These are phyloP conservation scores for Philereme vetulata DNA, from an alignment of 2,888 invertebrate species.

Conservation along the genomic window DNA sequence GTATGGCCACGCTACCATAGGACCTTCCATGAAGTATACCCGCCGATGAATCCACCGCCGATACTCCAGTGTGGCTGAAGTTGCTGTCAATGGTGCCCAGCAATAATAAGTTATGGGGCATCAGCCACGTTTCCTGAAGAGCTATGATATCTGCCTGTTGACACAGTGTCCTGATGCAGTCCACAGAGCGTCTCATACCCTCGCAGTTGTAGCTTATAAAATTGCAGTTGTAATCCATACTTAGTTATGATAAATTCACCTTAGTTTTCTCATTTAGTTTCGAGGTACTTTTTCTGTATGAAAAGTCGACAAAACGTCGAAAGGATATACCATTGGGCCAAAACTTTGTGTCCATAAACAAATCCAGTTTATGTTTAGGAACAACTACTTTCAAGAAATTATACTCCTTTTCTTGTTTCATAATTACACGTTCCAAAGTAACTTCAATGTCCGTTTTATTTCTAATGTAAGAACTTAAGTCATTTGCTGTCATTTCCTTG, in stretches of 20 bases:
- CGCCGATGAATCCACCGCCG: slow-evolving; percentile 4
- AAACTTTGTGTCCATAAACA: slow-evolving; percentile 31
- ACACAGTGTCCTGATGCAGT: slow-evolving; percentile 29
- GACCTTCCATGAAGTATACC: slow-evolving; percentile 34
- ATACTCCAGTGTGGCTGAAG: slow-evolving; percentile 35
- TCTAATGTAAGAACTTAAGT: slow-evolving; percentile 6
- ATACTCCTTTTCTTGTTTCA: slow-evolving; percentile 12
- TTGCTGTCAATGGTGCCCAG: slow-evolving; percentile 29
- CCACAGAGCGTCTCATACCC: slow-evolving; percentile 32
- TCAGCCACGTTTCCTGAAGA: slow-evolving; percentile 26
- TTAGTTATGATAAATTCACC: background rate
- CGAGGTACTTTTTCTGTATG: background rate
- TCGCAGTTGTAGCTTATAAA: slow-evolving; percentile 38
- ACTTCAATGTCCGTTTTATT: slow-evolving; percentile 4
- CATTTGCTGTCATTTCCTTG: background rate
- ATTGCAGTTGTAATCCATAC: slow-evolving; percentile 14
- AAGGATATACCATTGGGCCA: slow-evolving; percentile 37
- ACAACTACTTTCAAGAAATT: slow-evolving; percentile 34
- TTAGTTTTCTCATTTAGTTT: background rate
- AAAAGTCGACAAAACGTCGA: slow-evolving; percentile 31
- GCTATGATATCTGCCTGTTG: slow-evolving; percentile 20
- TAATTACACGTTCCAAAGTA: slow-evolving; percentile 25
- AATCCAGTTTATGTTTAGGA: slow-evolving; percentile 22
- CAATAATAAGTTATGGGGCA: slow-evolving; percentile 34
- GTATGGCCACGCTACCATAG: slow-evolving; percentile 27